Evolutionary conservation across 2,888 invertebrate species (phyloP).

Genomic region (Lithophane leautieri): DNA sequence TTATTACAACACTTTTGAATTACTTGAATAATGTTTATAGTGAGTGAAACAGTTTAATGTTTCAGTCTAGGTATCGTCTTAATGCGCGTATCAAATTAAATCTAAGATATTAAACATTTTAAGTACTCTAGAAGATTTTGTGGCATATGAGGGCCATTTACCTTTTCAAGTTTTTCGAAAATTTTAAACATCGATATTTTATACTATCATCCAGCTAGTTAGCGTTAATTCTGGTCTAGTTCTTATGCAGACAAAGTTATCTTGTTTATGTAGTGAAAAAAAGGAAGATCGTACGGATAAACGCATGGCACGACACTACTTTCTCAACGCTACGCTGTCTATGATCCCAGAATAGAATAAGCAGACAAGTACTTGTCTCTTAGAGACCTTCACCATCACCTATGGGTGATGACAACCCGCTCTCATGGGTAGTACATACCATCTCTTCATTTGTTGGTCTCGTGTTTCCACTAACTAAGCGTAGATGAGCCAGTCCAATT

Average conservation of each 20-base stretch:
- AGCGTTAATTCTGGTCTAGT: neutral
- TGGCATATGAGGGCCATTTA: neutral
- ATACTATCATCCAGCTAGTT: neutral
- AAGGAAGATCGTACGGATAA: neutral
- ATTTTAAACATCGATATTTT: neutral
- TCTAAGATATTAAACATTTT: constrained; percentile 30
- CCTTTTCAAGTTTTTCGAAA: neutral
- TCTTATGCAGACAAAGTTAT: neutral
- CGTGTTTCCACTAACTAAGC: neutral
- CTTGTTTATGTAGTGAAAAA: neutral
- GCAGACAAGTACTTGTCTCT: neutral
- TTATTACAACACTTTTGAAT: constrained; percentile 49
- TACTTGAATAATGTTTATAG: constrained; percentile 43
- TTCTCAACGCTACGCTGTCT: neutral
- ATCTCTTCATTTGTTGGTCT: neutral
- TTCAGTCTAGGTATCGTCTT: constrained; percentile 43
- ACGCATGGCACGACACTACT: neutral
- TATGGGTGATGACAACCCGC: neutral
- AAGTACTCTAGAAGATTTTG: constrained; percentile 7
- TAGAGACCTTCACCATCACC: neutral
- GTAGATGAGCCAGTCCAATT: neutral
- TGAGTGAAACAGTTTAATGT: constrained; percentile 24
- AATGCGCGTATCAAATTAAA: constrained; percentile 36
- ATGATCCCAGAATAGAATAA: no score
- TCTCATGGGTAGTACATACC: no score